Evolutionary conservation across 1,140 invertebrate genomes (phyloP).

Genomic region (Yoshiicerus persimilis): DNA sequence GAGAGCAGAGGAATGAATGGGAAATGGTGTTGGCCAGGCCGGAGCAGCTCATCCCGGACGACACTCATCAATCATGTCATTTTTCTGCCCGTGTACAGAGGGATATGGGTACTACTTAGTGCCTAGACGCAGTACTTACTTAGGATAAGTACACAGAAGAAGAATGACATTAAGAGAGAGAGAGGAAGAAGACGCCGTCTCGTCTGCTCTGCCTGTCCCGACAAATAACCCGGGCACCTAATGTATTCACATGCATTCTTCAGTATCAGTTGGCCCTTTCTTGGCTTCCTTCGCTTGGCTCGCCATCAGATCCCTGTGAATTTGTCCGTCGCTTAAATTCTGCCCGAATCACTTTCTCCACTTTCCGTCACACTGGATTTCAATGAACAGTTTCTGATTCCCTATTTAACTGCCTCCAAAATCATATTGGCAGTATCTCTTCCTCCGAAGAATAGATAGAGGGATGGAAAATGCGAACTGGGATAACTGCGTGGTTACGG

Average conservation of each 20-base stretch:
- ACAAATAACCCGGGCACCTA: neutral
- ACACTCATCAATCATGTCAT: constrained; percentile 16
- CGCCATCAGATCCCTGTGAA: neutral
- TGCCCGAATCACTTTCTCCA: neutral
- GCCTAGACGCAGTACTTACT: neutral
- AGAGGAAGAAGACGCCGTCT: neutral
- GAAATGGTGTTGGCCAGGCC: neutral
- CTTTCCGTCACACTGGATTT: neutral
- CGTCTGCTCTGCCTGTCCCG: neutral
- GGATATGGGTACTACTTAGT: neutral
- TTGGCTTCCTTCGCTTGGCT: neutral
- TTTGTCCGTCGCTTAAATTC: neutral
- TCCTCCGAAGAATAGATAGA: neutral
- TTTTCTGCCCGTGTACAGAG: neutral
- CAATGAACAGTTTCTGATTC: neutral
- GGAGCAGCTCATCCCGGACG: neutral
- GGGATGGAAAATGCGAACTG: neutral
- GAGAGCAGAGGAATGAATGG: neutral
- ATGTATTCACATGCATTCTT: neutral
- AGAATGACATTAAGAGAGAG: neutral
- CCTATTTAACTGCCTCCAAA: neutral
- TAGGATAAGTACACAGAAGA: neutral
- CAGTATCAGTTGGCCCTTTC: neutral
- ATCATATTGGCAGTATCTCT: neutral
- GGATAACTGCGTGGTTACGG: neutral